Conservation (phyloP, 2,797 vertebrate species). For the Rhyacichthys aspro region DNA sequence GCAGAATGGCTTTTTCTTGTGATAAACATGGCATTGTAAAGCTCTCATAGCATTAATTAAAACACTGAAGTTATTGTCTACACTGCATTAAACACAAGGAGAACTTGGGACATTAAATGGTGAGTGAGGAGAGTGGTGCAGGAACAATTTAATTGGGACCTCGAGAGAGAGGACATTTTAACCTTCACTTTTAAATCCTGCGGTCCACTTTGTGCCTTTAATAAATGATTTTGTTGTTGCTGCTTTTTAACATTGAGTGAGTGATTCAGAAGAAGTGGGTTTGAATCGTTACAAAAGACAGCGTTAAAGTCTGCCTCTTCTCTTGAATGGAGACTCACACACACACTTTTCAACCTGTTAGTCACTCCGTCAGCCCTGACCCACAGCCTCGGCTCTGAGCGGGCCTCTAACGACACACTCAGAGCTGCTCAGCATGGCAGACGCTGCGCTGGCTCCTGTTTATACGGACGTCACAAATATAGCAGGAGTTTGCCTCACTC, state of each 20-base stretch:
- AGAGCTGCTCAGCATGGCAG: constrained; percentile 24
- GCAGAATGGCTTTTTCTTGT: no score
- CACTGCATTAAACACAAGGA: no score
- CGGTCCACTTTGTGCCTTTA: neutral
- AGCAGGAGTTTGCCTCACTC: constrained; percentile 71
- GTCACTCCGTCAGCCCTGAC: constrained; percentile 25
- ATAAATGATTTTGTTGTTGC: neutral
- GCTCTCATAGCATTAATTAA: no score
- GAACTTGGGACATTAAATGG: no score
- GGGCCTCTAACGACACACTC: constrained; percentile 12
- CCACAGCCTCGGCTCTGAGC: constrained; percentile 21
- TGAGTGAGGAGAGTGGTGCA: no score
- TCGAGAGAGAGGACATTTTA: no score
- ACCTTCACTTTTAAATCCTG: neutral
- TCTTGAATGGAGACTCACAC: constrained; percentile 5
- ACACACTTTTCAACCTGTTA: neutral
- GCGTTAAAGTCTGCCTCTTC: neutral
- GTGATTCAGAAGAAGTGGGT: neutral
- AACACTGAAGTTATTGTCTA: no score
- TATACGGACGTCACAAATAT: constrained; percentile 71
- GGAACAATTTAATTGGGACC: no score
- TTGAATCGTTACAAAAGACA: neutral
- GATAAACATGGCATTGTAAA: no score
- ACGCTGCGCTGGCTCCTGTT: constrained; percentile 53
- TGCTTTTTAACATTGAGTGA: neutral